Conservation (phyloP, 2,113 vertebrate species). For the Siniperca knerii region DNA sequence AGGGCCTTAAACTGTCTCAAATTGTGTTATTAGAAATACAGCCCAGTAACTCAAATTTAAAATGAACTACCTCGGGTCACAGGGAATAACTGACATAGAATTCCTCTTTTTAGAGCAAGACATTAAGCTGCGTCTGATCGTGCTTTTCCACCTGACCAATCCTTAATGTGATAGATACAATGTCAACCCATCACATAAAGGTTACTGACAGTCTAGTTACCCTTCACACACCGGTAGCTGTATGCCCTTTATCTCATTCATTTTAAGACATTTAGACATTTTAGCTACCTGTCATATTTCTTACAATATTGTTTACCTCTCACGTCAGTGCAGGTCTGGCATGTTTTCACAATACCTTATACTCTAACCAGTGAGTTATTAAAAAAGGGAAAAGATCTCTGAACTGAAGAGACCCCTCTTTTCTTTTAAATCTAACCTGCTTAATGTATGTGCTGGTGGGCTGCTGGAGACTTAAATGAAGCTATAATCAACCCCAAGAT, state of each 20-base stretch:
- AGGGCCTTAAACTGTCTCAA: neutral
- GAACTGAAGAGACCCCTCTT: neutral
- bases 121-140: conserved; percentile 27
- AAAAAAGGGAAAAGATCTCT: conserved; percentile 12
- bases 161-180: conserved; percentile 46
- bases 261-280: conserved; percentile 45
- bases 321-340: conserved; percentile 29
- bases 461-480: conserved; percentile 82
- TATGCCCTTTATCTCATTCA: conserved; percentile 61
- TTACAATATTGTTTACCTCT: conserved; percentile 73
- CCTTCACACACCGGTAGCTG: conserved; percentile 65
- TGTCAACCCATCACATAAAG: conserved; percentile 55
- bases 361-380: neutral
- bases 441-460: conserved; percentile 68
- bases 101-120: conserved; percentile 2
- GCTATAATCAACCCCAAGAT: conserved; percentile 86
- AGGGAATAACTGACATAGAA: neutral
- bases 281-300: conserved; percentile 71
- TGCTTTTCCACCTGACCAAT: conserved; percentile 51
- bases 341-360: conserved; percentile 25
- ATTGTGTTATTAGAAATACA: neutral
- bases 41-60: neutral
- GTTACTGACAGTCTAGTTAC: conserved; percentile 66
- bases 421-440: conserved; percentile 31
- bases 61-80: neutral